phyloP scores from a whole-genome alignment of 2,797 vertebrate species.

The Saxicola maurus region DNA sequence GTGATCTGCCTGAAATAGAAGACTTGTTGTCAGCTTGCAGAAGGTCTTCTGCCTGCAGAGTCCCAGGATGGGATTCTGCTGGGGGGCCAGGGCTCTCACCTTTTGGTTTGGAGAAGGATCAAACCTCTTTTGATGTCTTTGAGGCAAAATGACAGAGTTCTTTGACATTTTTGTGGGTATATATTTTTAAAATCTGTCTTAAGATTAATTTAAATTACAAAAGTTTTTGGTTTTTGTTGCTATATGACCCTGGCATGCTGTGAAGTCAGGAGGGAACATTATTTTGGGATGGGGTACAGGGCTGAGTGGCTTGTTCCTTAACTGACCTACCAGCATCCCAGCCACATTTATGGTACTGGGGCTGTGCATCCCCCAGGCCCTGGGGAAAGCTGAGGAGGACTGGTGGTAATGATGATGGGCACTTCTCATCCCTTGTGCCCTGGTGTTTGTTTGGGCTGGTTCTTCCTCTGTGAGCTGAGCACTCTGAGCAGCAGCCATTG shows the following conservation, averaged over 20 bases:
- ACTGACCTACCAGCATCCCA: neutral
- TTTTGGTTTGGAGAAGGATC: neutral
- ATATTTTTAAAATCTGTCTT: neutral
- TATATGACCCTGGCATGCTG: neutral
- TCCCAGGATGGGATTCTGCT: neutral
- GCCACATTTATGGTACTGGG: neutral
- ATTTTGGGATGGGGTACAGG: neutral
- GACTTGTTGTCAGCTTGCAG: neutral
- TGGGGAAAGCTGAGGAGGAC: neutral
- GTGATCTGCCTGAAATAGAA: neutral
- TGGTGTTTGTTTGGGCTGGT: neutral
- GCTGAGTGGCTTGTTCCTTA: fast-evolving
- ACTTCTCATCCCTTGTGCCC: neutral
- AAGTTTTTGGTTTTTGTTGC: neutral
- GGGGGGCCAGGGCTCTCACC: neutral
- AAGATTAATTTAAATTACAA: neutral
- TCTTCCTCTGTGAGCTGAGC: neutral
- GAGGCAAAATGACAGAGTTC: neutral
- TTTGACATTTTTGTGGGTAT: neutral
- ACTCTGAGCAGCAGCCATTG: neutral
- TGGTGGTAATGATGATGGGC: neutral
- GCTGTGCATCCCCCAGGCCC: fast-evolving
- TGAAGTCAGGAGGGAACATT: neutral
- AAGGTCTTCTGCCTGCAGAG: neutral
- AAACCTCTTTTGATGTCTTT: neutral